Conservation (phyloP, 2,113 vertebrate species). For the Amphiprion ocellaris region DNA sequence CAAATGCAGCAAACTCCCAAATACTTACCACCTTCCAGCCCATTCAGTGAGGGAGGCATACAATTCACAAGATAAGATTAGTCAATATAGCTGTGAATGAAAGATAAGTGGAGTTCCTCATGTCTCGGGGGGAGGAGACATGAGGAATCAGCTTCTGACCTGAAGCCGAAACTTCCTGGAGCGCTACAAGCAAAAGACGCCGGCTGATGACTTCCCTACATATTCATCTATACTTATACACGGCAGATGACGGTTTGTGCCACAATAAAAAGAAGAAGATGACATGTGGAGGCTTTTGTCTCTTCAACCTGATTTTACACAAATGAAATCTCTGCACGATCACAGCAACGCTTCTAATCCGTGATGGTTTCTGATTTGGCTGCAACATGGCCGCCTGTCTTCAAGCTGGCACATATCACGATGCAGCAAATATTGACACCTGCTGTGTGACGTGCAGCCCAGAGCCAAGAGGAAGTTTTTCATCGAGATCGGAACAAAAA, state of each 20-base stretch:
- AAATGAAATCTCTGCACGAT: slow-evolving; percentile 29
- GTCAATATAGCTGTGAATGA: slow-evolving; percentile 63
- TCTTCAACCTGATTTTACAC: background rate
- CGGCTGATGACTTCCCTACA: background rate
- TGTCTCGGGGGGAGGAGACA: slow-evolving; percentile 51
- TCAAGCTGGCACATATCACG: slow-evolving; percentile 31
- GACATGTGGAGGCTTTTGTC: slow-evolving; percentile 9
- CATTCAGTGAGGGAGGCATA: slow-evolving; percentile 39
- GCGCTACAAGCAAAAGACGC: slow-evolving; percentile 30
- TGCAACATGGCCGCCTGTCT: slow-evolving; percentile 41
- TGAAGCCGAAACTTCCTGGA: slow-evolving; percentile 41
- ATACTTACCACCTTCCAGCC: slow-evolving; percentile 50
- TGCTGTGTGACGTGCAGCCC: slow-evolving; percentile 68
- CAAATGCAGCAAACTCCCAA: slow-evolving; percentile 13
- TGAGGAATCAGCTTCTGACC: slow-evolving; percentile 24
- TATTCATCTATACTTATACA: background rate
- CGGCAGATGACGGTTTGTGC: background rate
- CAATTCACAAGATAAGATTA: slow-evolving; percentile 74
- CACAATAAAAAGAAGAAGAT: background rate
- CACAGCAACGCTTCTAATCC: background rate
- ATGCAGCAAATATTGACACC: slow-evolving; percentile 55
- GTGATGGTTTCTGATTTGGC: too few species aligned
- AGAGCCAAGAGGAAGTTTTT: slow-evolving; percentile 55
- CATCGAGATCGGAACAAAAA: slow-evolving; percentile 46
- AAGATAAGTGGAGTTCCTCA: slow-evolving; percentile 78